Base-by-base conservation (phyloP, 2,797 vertebrate genomes). In the Pygocentrus nattereri region DNA sequence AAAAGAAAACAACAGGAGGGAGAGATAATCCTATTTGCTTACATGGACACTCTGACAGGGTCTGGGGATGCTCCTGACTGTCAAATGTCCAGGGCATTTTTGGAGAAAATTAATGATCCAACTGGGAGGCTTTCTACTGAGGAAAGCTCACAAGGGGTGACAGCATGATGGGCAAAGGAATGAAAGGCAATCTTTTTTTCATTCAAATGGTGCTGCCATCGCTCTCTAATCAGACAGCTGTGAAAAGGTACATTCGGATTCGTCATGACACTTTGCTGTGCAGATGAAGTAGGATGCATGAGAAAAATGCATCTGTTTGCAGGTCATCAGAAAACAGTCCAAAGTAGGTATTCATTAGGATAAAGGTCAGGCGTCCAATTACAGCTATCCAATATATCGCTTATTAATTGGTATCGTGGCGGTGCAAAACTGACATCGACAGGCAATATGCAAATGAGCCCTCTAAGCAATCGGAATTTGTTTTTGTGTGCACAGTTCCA, bases 11-110 rank as follows among this genome's bases (percentile, higher is more conserved):
- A 56, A 73, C 25, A 30, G 50, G 82, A 76, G 31, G 54, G 30
- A 41, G 64, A 80, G 77, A 77, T 80, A 82, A 85, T 84, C 74
- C 54, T 65, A 44, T 84, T 80, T 67, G 49, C 72, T 54, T 54
- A 70, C 65, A 19, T 6, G 8, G 67, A 62, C 41, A 62, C 49
- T 31, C 56, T 67, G 73, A 80, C 74, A 70, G 41, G 56, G 31
- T 62, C 38, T 79, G 70, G 34, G 21, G 54, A 79, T 41, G 23
- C 15, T 76, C 41, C 56, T 52, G 5, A 27, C 52, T 56, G 73
- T 82, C 58, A 76, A 82, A 80, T 59, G 41, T 62, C 31, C 68
- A 54, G 21, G 5, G 62, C 44, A 31, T 44, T 67, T 50, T 82
- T 23, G n/a, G 16, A 81, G n/a, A 76, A n/a, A 61, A 64, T 6